phyloP scores from a whole-genome alignment of 2,113 vertebrate species.

The Alexandromys fortis region DNA sequence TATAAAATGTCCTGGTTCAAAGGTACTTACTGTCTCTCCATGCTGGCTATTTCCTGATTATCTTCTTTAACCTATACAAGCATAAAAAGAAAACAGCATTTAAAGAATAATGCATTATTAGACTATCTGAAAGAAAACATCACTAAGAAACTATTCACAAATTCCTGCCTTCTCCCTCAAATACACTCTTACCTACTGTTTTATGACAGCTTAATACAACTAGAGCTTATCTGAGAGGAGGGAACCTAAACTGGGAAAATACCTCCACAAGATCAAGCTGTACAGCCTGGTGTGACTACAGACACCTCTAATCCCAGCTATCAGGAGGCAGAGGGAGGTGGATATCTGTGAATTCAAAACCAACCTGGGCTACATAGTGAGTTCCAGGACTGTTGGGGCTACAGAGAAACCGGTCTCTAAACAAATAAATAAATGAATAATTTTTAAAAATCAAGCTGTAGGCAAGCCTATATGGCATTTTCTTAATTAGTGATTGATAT shows the following conservation, averaged over 20 bases:
- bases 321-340: background rate
- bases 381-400: background rate
- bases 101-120: background rate
- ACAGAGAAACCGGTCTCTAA: background rate
- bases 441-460: background rate
- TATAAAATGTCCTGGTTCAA: background rate
- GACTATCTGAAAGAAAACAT: conserved; percentile 26
- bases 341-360: background rate
- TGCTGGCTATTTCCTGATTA: conserved; percentile 97
- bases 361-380: background rate
- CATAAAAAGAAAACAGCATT: conserved; percentile 46
- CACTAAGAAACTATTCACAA: background rate
- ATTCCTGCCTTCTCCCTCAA: conserved; percentile 1
- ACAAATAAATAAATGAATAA: background rate
- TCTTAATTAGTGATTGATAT: background rate
- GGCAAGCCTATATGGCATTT: background rate
- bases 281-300: background rate
- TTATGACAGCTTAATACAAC: background rate
- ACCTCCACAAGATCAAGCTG: background rate
- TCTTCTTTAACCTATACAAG: conserved; percentile 94
- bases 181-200: background rate
- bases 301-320: background rate
- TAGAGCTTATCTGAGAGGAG: background rate
- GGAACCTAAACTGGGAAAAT: background rate
- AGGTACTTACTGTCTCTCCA: conserved; percentile 94